These are phyloP conservation scores for Eulithis testata DNA, from an alignment of 2,888 invertebrate genomes.

Conservation along the genomic window DNA sequence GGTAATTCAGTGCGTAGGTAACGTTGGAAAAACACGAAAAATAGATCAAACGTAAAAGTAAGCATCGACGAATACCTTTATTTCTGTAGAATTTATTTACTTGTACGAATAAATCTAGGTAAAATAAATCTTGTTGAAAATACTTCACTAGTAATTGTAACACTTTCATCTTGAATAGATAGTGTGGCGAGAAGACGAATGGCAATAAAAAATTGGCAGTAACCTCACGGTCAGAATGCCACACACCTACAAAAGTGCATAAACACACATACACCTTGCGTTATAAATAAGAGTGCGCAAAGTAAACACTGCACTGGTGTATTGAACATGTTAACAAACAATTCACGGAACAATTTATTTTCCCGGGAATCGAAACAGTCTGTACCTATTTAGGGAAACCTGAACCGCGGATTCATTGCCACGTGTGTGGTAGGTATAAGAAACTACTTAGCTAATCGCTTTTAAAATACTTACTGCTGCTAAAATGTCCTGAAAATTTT, in stretches of 20 bases:
- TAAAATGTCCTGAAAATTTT: not conserved
- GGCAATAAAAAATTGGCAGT: slow-evolving; percentile 54
- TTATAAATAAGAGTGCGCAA: slow-evolving; percentile 50
- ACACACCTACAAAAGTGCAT: slow-evolving; percentile 27
- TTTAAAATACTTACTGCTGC: not conserved
- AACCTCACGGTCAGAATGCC: slow-evolving; percentile 41
- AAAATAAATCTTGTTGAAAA: slow-evolving; percentile 52
- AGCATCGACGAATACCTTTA: slow-evolving; percentile 46
- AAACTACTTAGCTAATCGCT: not conserved
- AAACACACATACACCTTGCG: slow-evolving; percentile 23
- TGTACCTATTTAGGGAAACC: slow-evolving; percentile 23
- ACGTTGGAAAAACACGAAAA: slow-evolving; percentile 36
- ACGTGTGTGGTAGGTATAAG: slow-evolving; percentile 2
- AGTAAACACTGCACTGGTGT: slow-evolving; percentile 48
- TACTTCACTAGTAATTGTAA: slow-evolving; percentile 48
- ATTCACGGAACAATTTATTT: slow-evolving; percentile 40
- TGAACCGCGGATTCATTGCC: slow-evolving; percentile 19
- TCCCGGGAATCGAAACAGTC: slow-evolving; percentile 28
- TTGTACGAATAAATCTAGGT: slow-evolving; percentile 51
- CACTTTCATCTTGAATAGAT: slow-evolving; percentile 47
- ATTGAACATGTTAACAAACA: slow-evolving; percentile 25
- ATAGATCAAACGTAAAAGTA: slow-evolving; percentile 49
- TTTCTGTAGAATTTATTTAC: slow-evolving; percentile 52
- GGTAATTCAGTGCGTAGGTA: slow-evolving; percentile 31
- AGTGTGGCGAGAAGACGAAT: slow-evolving; percentile 50